Evolutionary conservation across 1,140 invertebrate species (phyloP).

Genomic region (Saxidomus purpurata): DNA sequence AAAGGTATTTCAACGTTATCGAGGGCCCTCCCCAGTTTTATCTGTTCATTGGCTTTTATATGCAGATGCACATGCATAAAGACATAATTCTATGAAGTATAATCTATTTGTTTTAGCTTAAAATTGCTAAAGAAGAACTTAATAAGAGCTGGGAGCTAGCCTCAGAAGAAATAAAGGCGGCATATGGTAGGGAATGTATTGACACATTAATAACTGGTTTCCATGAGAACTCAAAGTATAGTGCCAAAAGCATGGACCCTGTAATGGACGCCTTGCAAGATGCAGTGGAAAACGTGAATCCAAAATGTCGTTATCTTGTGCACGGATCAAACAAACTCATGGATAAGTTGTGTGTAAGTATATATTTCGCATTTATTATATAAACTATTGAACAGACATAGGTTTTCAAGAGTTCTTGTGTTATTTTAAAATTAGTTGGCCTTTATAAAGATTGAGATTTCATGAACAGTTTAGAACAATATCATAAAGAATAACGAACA

Average conservation of each 20-base stretch:
- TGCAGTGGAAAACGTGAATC: conserved; percentile 70
- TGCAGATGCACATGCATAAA: too few relatives aligned
- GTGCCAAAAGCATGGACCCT: conserved; percentile 62
- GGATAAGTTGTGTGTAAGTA: conserved; percentile 62
- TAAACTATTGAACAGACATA: too few relatives aligned
- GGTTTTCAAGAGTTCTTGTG: too few relatives aligned
- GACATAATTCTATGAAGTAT: too few relatives aligned
- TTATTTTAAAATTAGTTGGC: too few relatives aligned
- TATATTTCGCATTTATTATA: too few relatives aligned
- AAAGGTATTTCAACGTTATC: too few relatives aligned
- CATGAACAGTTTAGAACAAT: too few relatives aligned
- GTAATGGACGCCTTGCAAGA: conserved; percentile 77
- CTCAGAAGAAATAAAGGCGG: conserved; percentile 65
- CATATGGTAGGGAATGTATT: conserved; percentile 77
- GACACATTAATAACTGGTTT: conserved; percentile 65
- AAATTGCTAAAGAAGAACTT: conserved; percentile 58
- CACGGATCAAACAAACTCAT: conserved; percentile 67
- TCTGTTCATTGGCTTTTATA: too few relatives aligned
- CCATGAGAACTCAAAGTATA: conserved; percentile 27
- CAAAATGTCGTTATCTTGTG: conserved; percentile 74
- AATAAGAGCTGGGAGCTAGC: conserved; percentile 70
- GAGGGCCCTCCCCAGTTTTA: too few relatives aligned
- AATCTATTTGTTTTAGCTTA: conserved; percentile 72
- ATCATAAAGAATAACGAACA: too few relatives aligned
- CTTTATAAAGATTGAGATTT: too few relatives aligned